Base-by-base conservation (phyloP, 2,888 invertebrate species). In the Phalangium opilio region DNA sequence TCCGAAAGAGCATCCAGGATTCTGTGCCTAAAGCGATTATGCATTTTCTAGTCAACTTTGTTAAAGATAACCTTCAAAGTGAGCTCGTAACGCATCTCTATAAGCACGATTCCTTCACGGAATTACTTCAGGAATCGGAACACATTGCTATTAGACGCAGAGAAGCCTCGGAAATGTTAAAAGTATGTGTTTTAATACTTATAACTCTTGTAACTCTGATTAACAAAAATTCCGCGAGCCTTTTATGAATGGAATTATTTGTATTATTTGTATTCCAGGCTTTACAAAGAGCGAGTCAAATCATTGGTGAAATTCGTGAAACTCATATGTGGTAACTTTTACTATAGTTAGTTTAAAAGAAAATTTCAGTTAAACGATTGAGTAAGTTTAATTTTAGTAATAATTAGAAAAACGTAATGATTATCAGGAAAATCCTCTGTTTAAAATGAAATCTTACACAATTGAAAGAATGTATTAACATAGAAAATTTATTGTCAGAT, bases 1-100 rank as follows among this genome's bases (percentile, higher is more conserved):
- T 98, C 38, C 79, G 95, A 50, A 98, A 98, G 71, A 91, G 90
- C 43, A 96, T 98, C 66, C 96, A 98, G 69, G 98, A 99, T 70
- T 85, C 84, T 19, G 93, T 99, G 50, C 98, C 98, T 35, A 99
- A 99, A 70, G 95, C 96, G 38, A 86, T 99, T 61, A 99, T 99
- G 98, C 93, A 96, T 74, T 96, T 98, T 71, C 74, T 99, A 60
- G 98, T 99, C 59, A 99, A 99, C 73, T 86, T 76, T 65, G 91
- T 96, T 49, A 85, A 95, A 66, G 91, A 98, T 70, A 96, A 98
- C 69, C 73, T 99, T 58, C 98, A 99, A 70, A 93, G 93, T 46
- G 98, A 99, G 69, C 74, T 99, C 50, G 98, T 99, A 5, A 91
- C 93, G 52, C 91, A 95, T 70, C 73, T 99, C 55, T 99, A 99